Percentiles rank a stretch among this genome's conserved stretches.
Conservation (phyloP, 2,797 vertebrate species). For the Halcyon smyrnensis region DNA sequence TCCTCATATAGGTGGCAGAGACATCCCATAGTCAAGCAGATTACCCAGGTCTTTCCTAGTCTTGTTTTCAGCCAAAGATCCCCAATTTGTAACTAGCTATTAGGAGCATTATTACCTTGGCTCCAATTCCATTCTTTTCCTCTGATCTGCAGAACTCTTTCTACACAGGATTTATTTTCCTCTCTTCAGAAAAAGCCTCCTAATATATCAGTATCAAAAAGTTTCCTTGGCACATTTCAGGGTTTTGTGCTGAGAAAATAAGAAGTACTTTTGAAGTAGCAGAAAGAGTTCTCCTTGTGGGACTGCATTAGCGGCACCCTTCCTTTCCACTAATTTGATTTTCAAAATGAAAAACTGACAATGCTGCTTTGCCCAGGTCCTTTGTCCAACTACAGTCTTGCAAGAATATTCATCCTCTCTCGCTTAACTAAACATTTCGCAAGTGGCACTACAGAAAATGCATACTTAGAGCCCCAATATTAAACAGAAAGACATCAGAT, state of each 20-base stretch:
- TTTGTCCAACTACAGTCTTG: neutral
- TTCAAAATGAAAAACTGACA: constrained; percentile 3
- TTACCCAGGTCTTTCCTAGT: neutral
- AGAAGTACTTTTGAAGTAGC: neutral
- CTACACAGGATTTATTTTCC: neutral
- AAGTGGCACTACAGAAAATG: constrained; percentile 8
- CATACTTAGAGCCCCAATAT: neutral
- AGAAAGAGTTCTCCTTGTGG: neutral
- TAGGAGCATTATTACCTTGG: neutral
- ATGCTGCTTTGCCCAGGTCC: neutral
- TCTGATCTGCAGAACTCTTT: neutral
- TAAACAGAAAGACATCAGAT: neutral
- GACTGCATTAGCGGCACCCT: neutral
- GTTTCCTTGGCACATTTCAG: neutral
- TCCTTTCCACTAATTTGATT: neutral
- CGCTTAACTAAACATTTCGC: constrained; percentile 7
- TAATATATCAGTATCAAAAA: neutral
- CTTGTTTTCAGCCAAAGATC: neutral
- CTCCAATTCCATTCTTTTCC: neutral
- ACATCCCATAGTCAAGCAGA: neutral
- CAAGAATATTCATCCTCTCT: neutral
- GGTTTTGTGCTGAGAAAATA: neutral
- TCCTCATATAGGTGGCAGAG: neutral
- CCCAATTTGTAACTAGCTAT: neutral
- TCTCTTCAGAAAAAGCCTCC: neutral